phyloP scores from a whole-genome alignment of 1,140 invertebrate species.

The Polyergus mexicanus region DNA sequence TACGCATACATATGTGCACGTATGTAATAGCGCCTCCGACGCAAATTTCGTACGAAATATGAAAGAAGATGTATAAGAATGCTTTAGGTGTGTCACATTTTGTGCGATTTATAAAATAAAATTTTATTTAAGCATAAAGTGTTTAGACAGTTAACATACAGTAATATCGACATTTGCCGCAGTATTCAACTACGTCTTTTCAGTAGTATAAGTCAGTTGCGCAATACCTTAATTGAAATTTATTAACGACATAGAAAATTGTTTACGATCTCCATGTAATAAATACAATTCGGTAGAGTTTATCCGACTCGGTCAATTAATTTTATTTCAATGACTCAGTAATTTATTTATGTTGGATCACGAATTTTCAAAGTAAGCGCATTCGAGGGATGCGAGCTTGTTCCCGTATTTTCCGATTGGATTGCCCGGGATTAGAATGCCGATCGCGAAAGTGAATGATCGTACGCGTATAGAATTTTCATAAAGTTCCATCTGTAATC shows the following conservation, averaged over 20 bases:
- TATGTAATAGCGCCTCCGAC: background rate
- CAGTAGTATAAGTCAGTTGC: background rate
- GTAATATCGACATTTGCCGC: too few species aligned
- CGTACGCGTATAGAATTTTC: conserved; percentile 11
- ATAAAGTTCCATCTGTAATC: conserved; percentile 9
- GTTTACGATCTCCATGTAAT: background rate
- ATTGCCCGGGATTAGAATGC: conserved; percentile 3
- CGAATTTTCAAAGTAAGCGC: background rate
- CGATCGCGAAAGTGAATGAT: background rate
- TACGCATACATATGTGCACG: background rate
- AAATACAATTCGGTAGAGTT: conserved; percentile 4
- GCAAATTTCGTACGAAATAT: conserved; percentile 44
- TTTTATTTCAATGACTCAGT: too few species aligned
- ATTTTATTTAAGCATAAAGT: conserved; percentile 38
- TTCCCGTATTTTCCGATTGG: conserved; percentile 23
- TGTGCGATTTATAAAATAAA: background rate
- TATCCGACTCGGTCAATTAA: too few species aligned
- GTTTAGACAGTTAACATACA: background rate
- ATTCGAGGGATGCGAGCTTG: too few species aligned
- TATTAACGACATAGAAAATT: background rate
- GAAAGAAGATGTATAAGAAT: conserved; percentile 35
- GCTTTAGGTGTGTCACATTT: background rate
- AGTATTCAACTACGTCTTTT: background rate
- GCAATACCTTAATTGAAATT: background rate
- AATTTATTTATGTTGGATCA: too few species aligned